Conservation (phyloP, 2,113 vertebrate species). For the Podarcis cretensis region DNA sequence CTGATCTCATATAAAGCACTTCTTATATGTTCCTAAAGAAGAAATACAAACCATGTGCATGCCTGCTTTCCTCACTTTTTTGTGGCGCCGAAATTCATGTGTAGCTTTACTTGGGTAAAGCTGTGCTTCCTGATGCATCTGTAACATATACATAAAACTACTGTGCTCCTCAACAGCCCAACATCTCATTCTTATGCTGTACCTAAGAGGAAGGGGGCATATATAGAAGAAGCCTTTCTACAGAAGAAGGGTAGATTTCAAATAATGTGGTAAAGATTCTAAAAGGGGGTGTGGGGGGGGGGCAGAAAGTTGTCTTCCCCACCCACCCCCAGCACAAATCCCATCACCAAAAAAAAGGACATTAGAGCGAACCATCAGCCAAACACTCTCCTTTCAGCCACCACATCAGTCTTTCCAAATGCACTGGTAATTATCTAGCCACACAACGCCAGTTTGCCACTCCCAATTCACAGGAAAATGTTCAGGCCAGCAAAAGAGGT, state of each 20-base stretch:
- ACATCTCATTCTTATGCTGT: not conserved
- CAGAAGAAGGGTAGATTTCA: not conserved
- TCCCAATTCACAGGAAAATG: constrained; percentile 53
- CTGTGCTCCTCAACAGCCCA: not conserved
- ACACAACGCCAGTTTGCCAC: constrained; percentile 59
- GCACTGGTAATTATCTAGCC: constrained; percentile 49
- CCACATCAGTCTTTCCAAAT: constrained; percentile 52
- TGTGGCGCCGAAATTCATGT: not conserved
- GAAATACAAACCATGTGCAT: not conserved
- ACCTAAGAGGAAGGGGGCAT: not conserved
- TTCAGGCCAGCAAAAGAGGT: constrained; percentile 40
- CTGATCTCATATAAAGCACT: not conserved
- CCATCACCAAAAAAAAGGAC: not conserved
- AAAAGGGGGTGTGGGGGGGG: not conserved
- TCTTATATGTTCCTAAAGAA: not conserved
- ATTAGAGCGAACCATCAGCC: constrained; percentile 61
- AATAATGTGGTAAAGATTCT: not conserved
- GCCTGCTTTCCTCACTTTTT: not conserved
- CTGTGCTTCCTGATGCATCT: not conserved
- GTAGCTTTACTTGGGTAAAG: not conserved
- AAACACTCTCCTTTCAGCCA: constrained; percentile 47
- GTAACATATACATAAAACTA: not conserved
- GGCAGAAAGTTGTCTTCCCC: not conserved
- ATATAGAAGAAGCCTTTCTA: not conserved
- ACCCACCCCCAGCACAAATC: not conserved